Percentiles rank a stretch among this genome's conserved stretches.
Evolutionary conservation across 2,888 invertebrate genomes (phyloP).

Genomic region (Ecliptopera silaceata): DNA sequence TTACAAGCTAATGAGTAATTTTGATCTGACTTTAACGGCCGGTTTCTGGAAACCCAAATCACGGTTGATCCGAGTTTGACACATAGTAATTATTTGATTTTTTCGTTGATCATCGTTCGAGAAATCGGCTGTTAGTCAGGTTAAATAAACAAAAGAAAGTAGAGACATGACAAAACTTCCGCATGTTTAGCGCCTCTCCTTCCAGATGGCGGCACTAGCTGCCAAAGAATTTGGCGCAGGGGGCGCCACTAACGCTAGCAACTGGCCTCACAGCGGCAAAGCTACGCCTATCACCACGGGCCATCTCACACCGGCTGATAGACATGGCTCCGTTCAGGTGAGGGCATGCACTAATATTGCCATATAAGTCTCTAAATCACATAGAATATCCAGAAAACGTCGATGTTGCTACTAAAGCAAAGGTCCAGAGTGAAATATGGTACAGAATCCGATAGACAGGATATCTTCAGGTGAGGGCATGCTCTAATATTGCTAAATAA

Average conservation of each 20-base stretch:
- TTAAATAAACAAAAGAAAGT: no score
- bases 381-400: not conserved
- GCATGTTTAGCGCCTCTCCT: slow-evolving; percentile 38
- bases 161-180: slow-evolving; percentile 28
- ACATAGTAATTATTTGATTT: no score
- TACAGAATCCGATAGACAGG: no score
- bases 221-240: slow-evolving; percentile 73
- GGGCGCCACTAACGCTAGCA: slow-evolving; percentile 88
- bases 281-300: slow-evolving; percentile 92
- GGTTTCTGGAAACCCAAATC: no score
- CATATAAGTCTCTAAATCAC: not conserved
- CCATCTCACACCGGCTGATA: slow-evolving; percentile 95
- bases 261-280: slow-evolving; percentile 91
- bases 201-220: slow-evolving; percentile 52
- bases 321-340: slow-evolving; percentile 98
- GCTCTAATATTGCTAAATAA: no score
- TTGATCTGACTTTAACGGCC: not conserved
- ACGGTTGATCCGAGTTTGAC: no score
- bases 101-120: no score
- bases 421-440: no score
- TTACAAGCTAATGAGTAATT: no score
- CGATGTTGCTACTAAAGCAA: no score
- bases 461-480: no score
- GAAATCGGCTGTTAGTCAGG: no score
- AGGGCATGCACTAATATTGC: slow-evolving; percentile 54